A percentile compares a stretch with the other conserved stretches of the same genome.
Evolutionary conservation across 2,113 vertebrate genomes (phyloP).

Genomic region (Phocoena phocoena): DNA sequence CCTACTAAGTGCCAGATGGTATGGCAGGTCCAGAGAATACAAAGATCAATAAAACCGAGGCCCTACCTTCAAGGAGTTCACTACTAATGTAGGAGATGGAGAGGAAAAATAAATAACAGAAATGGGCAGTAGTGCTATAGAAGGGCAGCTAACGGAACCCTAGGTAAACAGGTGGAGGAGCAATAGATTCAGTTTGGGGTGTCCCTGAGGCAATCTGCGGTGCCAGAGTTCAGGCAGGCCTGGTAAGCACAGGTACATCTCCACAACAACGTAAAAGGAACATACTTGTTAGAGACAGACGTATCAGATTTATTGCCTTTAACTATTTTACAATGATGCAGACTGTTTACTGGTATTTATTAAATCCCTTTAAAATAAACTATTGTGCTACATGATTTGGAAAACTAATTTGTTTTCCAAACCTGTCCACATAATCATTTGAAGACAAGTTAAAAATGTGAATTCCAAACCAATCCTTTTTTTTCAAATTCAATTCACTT

Average conservation of each 20-base stretch:
- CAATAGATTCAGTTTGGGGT: background rate
- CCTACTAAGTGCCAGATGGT: background rate
- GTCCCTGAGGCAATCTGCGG: fast-evolving
- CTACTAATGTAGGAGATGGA: background rate
- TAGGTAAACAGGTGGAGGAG: background rate
- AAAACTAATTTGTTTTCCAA: background rate
- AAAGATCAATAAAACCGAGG: background rate
- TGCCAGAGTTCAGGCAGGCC: background rate
- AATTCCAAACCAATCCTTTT: background rate
- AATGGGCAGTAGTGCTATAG: background rate
- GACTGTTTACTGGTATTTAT: background rate
- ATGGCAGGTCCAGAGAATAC: background rate
- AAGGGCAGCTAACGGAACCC: background rate
- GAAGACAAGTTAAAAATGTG: background rate
- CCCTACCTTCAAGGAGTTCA: background rate
- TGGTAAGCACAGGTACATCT: background rate
- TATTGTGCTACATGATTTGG: background rate
- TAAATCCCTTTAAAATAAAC: background rate
- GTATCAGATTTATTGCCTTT: background rate
- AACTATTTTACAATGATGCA: background rate
- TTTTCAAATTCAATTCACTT: background rate
- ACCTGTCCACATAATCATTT: background rate
- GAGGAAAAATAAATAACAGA: background rate
- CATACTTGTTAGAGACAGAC: background rate
- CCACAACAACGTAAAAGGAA: background rate